Evolutionary conservation across 2,888 invertebrate genomes (phyloP).

Genomic region (Acrocyrtus sp.): DNA sequence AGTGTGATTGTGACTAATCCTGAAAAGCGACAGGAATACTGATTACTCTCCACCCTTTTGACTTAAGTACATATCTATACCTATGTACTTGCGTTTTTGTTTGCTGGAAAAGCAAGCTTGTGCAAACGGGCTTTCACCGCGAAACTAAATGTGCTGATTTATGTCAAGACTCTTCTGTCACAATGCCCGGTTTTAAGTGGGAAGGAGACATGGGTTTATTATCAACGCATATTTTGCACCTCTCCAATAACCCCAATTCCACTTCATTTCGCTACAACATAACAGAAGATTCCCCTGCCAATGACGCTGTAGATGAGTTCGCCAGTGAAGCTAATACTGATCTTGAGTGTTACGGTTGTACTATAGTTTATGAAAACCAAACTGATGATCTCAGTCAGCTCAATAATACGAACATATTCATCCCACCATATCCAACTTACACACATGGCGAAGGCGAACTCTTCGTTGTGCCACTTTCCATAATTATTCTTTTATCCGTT

Average conservation of each 20-base stretch:
- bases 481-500: conserved; percentile 65
- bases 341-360: background rate
- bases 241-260: background rate
- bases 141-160: background rate
- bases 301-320: background rate
- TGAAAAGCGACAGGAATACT: no score
- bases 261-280: background rate
- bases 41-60: no score
- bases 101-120: no score
- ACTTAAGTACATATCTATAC: no score
- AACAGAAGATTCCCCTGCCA: background rate
- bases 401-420: background rate
- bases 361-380: background rate
- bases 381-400: background rate
- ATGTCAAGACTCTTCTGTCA: background rate
- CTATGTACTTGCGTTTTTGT: no score
- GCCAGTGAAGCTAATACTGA: background rate
- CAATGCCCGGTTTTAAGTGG: background rate
- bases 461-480: conserved; percentile 17
- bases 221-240: background rate
- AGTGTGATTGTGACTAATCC: no score
- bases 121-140: background rate
- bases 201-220: background rate
- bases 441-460: conserved; percentile 1
- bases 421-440: background rate